phyloP scores from a whole-genome alignment of 2,888 invertebrate genomes.

The Antheraea yamamai region DNA sequence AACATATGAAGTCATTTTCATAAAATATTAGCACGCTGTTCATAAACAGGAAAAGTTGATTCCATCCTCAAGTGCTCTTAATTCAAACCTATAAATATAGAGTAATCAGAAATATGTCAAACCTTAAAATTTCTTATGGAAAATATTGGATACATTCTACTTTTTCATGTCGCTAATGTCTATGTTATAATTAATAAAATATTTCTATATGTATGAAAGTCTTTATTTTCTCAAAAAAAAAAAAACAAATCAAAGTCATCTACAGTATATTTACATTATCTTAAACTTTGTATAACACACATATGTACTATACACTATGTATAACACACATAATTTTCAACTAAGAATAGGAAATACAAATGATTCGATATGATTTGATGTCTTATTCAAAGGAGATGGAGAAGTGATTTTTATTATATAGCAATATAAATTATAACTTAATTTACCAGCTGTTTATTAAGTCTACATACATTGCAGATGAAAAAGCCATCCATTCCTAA shows the following conservation, averaged over 20 bases:
- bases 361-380: too few relatives aligned
- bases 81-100: conserved; percentile 72
- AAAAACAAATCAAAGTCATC: conserved; percentile 6
- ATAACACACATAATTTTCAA: not conserved
- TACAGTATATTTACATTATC: not conserved
- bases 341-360: not conserved
- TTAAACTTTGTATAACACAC: not conserved
- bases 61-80: conserved; percentile 82
- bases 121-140: conserved; percentile 46
- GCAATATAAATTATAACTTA: not conserved
- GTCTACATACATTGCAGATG: too few relatives aligned
- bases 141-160: conserved; percentile 44
- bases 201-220: conserved; percentile 41
- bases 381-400: not conserved
- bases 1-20: conserved; percentile 43
- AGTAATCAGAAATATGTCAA: conserved; percentile 54
- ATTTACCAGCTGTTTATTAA: not conserved
- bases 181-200: conserved; percentile 58
- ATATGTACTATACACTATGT: too few relatives aligned
- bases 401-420: not conserved
- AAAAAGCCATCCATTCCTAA: too few relatives aligned
- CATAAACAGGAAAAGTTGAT: conserved; percentile 71
- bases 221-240: conserved; percentile 29
- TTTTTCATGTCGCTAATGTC: conserved; percentile 64
- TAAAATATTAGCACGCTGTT: conserved; percentile 58